These are phyloP conservation scores for Arctopsyche grandis DNA, from an alignment of 1,140 invertebrate species.

Conservation along the genomic window DNA sequence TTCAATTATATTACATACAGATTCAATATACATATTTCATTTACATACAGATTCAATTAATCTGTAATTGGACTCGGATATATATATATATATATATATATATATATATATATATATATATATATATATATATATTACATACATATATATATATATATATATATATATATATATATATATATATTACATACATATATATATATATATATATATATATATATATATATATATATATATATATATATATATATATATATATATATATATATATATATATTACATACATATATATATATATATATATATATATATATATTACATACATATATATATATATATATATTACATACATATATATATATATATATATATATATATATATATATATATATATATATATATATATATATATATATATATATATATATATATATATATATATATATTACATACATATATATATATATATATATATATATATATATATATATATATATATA, in stretches of 20 bases:
- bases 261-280: too few relatives aligned
- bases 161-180: too few relatives aligned
- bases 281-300: too few relatives aligned
- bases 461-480: slow-evolving; percentile 27
- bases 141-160: too few relatives aligned
- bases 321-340: too few relatives aligned
- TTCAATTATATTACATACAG: too few relatives aligned
- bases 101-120: not conserved
- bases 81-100: slow-evolving; percentile 30
- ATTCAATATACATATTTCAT: too few relatives aligned
- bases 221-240: slow-evolving; percentile 18
- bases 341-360: slow-evolving; percentile 20
- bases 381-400: not conserved
- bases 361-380: slow-evolving; percentile 18
- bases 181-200: slow-evolving; percentile 12
- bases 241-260: slow-evolving; percentile 18
- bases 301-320: too few relatives aligned
- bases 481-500: slow-evolving; percentile 27
- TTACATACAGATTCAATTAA: too few relatives aligned
- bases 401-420: not conserved
- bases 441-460: too few relatives aligned
- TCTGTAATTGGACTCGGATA: too few relatives aligned
- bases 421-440: slow-evolving; percentile 18
- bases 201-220: slow-evolving; percentile 24
- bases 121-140: too few relatives aligned